phyloP scores from a whole-genome alignment of 2,797 vertebrate species.

The Oryzias dopingdopingensis region DNA sequence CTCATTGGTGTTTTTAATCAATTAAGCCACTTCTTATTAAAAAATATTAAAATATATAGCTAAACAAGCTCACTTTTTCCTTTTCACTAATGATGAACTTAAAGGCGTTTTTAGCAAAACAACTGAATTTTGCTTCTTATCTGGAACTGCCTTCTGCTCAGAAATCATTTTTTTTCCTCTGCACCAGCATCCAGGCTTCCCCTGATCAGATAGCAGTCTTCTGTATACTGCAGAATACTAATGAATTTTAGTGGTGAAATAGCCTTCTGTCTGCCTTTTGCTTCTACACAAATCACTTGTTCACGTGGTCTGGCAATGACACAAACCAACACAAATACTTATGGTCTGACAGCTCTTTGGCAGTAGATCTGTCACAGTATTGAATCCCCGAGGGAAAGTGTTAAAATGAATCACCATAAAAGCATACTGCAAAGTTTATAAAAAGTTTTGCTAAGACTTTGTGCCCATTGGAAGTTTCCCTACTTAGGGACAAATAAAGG shows the following conservation, averaged over 20 bases:
- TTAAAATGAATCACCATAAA: slow-evolving; percentile 47
- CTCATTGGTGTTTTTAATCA: too few relatives aligned
- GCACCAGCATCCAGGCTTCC: slow-evolving; percentile 38
- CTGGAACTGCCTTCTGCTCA: background rate
- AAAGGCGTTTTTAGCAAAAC: background rate
- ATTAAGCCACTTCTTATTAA: too few relatives aligned
- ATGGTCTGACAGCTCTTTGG: slow-evolving; percentile 54
- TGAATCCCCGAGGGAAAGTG: slow-evolving; percentile 41
- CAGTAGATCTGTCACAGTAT: slow-evolving; percentile 58
- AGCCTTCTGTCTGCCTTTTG: slow-evolving; percentile 50
- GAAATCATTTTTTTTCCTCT: slow-evolving; percentile 8
- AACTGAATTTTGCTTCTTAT: slow-evolving; percentile 5
- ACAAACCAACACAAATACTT: slow-evolving; percentile 65
- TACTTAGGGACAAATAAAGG: too few relatives aligned
- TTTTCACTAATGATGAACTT: too few relatives aligned
- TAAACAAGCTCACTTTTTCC: too few relatives aligned
- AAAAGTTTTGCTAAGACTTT: background rate
- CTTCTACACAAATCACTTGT: slow-evolving; percentile 57
- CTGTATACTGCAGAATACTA: slow-evolving; percentile 58
- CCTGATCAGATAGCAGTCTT: slow-evolving; percentile 56
- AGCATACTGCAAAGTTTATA: slow-evolving; percentile 27
- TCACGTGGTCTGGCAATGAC: slow-evolving; percentile 51
- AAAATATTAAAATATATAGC: too few relatives aligned
- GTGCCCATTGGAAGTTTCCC: too few relatives aligned
- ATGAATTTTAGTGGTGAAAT: slow-evolving; percentile 55